Base-by-base conservation (phyloP, 1,140 invertebrate species). In the Drosophila pachea region DNA sequence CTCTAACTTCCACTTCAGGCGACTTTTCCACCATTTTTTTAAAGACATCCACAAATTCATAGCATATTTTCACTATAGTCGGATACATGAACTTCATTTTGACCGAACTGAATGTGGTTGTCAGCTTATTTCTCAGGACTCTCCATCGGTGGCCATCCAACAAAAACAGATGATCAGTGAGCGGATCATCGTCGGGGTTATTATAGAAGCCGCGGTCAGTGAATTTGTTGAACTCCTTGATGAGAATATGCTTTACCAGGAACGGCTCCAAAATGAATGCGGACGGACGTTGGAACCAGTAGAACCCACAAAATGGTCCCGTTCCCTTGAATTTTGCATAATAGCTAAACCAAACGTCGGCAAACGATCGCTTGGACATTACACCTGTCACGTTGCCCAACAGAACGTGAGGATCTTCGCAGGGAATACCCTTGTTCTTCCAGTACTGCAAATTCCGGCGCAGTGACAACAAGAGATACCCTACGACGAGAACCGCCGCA, bases 41-140 rank as follows among this genome's bases (percentile, higher is more conserved):
- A 14, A 75, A 68, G 2, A 82, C 72, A 0, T 89, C 61, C 0
- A 72, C 58, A 50, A 91, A 89, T 22, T 84, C 77, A 5, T 89
- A 66, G 4, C 67, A 75, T 22, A 90, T 78, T 36, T 89, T 77
- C 0, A 74, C 66, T 5, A 91, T 70, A 0, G 89, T 84, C 29
- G 88, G 82, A 35, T 90, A 89, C 90, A 93, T 92, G 16, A 87
- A 89, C 78, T 91, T 93, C 65, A 93, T 89, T 83, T 93, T 93
- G 0, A 90, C 91, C 0, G 91, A 90, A 0, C 92, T 91, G 65
- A 93, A 93, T 0, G 92, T 90, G 3, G 92, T 91, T 0, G 91
- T 91, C 4, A 93, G 77, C 43, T 91, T 91, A 8, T 70, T 88
- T 33, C 93, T 83, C 36, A 93, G 86, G 0, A 89, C 68, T 60